Evolutionary conservation across 2,113 vertebrate genomes (phyloP), one percentile per base, ranked within the genome.

Genomic region (Symphodus melops): DNA sequence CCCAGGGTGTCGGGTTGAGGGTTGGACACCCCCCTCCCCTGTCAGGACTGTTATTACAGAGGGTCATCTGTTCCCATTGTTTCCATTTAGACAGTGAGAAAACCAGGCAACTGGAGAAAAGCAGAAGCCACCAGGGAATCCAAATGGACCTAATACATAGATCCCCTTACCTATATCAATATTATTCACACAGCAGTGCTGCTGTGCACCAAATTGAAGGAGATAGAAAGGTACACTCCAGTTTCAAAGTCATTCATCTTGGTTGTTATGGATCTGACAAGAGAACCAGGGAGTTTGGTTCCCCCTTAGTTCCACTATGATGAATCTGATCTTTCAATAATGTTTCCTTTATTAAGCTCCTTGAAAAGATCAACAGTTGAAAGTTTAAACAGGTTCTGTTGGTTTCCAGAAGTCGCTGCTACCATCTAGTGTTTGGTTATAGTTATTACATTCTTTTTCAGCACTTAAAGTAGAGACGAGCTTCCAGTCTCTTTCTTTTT

Each of bases 1-100:
- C 93, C 91, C 94, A 94, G 89, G 91, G 93, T 95, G 91, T 95
- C 89, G 28, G 89, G 90, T 95, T 88, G 72, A 88, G 49, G 71
- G 65, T 37, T 17, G 61, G 60, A 73, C 78, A 49, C 68, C 87
- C 28, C 80, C 79, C 81, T 73, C 88, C 90, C 79, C 79, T 56
- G 84, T 74, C 73, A 57, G 80, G 57, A 67, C 81, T 92, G 87
- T 92, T 93, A 71, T 91, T 89, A 67, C 90, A 91, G 70, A 85
- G 89, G 88, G 74, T 94, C 90, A 76, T 86, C 88, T 93, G 87
- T 93, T 89, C 73, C 62, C 39, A 7, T 57, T 77, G 84, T 73
- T 90, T 92, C 77, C 82, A 86, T 68, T 75, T 62, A 79, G 59
- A 63, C 79, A 77, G 76, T 76, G 85, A 87, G 79, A 81, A 66